A percentile compares a stretch with the other conserved stretches of the same genome.
These are phyloP conservation scores for Cichlasoma orientale DNA, from an alignment of 2,797 vertebrate species.

Conservation along the genomic window DNA sequence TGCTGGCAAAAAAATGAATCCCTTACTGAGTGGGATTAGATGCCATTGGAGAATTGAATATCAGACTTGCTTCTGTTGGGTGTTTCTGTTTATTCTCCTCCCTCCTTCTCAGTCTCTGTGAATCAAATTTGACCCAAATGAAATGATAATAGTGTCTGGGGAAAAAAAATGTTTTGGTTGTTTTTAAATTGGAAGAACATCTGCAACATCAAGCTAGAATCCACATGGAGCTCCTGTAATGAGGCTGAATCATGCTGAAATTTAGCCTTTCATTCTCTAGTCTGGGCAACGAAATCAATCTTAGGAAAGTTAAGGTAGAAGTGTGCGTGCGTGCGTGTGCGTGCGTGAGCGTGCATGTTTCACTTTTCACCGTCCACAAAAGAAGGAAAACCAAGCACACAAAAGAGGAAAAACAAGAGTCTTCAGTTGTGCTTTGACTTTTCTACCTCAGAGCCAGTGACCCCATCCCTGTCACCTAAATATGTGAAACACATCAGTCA, in stretches of 20 bases:
- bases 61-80: slow-evolving; percentile 48
- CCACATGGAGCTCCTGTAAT: slow-evolving; percentile 29
- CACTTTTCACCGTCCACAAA: slow-evolving; percentile 51
- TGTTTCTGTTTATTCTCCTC: slow-evolving; percentile 40
- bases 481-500: slow-evolving; percentile 54
- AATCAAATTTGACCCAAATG: slow-evolving; percentile 59
- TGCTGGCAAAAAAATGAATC: slow-evolving; percentile 58
- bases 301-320: slow-evolving; percentile 24
- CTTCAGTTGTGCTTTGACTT: slow-evolving; percentile 42
- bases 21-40: slow-evolving; percentile 56
- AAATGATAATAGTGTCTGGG: slow-evolving; percentile 50
- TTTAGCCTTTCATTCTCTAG: slow-evolving; percentile 21
- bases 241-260: slow-evolving; percentile 46
- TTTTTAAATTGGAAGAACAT: slow-evolving; percentile 50
- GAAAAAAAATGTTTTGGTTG: slow-evolving; percentile 11
- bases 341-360: neutral
- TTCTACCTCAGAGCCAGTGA: slow-evolving; percentile 56
- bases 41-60: slow-evolving; percentile 63
- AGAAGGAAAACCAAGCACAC: neutral
- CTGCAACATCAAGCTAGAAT: slow-evolving; percentile 26
- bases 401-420: slow-evolving; percentile 12
- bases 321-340: neutral
- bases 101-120: slow-evolving; percentile 30
- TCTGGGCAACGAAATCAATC: slow-evolving; percentile 27
- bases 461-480: slow-evolving; percentile 48